phyloP scores from a whole-genome alignment of 2,113 vertebrate genomes.

The Periophthalmodon schlosseri region DNA sequence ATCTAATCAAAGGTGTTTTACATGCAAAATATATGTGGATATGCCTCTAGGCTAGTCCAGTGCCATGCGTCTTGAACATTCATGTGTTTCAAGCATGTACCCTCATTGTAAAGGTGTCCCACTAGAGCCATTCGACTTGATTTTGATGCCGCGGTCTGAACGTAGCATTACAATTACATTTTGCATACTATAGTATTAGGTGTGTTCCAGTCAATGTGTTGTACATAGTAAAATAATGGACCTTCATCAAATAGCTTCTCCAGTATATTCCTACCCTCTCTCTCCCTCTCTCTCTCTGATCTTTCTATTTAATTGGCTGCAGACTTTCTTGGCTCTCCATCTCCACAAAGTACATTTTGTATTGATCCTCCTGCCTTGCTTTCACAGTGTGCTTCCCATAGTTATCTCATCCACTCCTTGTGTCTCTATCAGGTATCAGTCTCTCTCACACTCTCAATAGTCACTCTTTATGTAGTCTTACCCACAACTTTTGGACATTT shows the following conservation, averaged over 20 bases:
- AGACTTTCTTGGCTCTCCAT: constrained; percentile 61
- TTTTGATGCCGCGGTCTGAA: too few species aligned
- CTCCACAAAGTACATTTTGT: constrained; percentile 71
- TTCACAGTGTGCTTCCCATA: constrained; percentile 67
- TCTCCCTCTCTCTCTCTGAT: constrained; percentile 35
- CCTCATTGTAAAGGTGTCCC: too few species aligned
- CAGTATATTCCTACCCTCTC: background rate
- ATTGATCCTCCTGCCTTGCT: constrained; percentile 65
- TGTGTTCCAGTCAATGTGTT: constrained; percentile 36
- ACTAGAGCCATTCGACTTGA: too few species aligned
- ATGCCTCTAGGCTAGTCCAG: too few species aligned
- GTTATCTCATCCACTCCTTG: constrained; percentile 60
- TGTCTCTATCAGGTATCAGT: constrained; percentile 56
- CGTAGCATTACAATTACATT: too few species aligned
- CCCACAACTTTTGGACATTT: background rate
- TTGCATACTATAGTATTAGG: too few species aligned
- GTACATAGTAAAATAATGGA: constrained; percentile 46
- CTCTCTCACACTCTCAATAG: constrained; percentile 21
- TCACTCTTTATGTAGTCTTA: constrained; percentile 38
- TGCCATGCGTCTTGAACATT: too few species aligned
- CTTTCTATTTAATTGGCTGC: constrained; percentile 68
- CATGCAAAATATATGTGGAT: too few species aligned
- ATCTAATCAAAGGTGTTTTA: too few species aligned
- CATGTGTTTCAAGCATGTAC: too few species aligned
- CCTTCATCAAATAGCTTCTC: constrained; percentile 34